Base-by-base conservation (phyloP, 2,797 vertebrate species). In the Crypturellus tataupa region DNA sequence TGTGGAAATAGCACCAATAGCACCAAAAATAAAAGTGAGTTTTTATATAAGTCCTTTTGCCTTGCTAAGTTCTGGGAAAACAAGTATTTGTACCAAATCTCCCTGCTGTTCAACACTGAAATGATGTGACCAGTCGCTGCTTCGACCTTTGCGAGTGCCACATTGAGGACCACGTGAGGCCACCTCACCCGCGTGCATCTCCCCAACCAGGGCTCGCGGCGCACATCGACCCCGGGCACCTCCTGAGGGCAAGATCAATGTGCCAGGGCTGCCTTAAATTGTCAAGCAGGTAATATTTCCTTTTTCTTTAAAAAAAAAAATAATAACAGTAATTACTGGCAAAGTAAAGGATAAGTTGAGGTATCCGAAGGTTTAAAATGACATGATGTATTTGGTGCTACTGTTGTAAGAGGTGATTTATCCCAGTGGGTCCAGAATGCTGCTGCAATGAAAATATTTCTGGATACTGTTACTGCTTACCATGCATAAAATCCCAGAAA, bases 311-410 rank as follows among this genome's bases (percentile, higher is more conserved):
- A 44, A 42, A 46, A 46, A 46, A 46, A 53, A 29, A 87, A 96
- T 94, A 90, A 90, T 96, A 97, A 96, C 94, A 90, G 91, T 96
- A 97, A 97, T 97, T 98, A 96, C 90, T 71, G 29, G 81, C 89
- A 73, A 82, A 88, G 72, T 95, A 94, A 96, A 96, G 70, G 94
- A 95, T 94, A 92, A 51, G 76, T 72, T 90, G 73, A 84, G 79
- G 62, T 76, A 93, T 95, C 94, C 62, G 76, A 75, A 93, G 69
- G 95, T 96, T 97, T 97, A 92, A 96, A 91, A 87, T 94, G 95
- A 94, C 85, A 63, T 93, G 89, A 97, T 90, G 83, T 97, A 96
- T 97, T 97, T 96, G 85, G 91, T 96, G 70, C 84, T 89, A 76
- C 49, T 84, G n/a, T 94, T 96, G 73, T 44, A 93, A 80, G 93